Conservation (phyloP, 2,113 vertebrate species). For the Chloropsis cyanopogon region DNA sequence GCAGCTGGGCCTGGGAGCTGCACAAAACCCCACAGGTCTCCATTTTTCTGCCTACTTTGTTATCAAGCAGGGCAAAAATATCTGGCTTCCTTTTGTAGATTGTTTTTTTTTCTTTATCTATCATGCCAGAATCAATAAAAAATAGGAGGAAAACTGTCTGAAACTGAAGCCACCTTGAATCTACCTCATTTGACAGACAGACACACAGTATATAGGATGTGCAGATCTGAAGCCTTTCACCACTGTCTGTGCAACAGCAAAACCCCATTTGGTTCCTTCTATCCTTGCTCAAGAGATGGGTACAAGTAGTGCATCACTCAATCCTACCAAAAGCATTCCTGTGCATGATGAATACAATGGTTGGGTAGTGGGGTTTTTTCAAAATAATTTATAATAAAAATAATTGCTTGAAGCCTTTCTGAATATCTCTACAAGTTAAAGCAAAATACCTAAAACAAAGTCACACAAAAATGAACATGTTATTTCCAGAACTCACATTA, state of each 20-base stretch:
- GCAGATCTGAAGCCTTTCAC: neutral
- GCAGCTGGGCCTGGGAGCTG: neutral
- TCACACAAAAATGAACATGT: neutral
- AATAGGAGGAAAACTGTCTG: neutral
- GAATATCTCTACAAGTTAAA: neutral
- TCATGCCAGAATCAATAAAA: neutral
- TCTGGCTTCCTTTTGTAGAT: neutral
- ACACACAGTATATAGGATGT: neutral
- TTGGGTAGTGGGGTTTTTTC: neutral
- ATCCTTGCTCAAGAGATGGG: neutral
- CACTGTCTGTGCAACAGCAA: neutral
- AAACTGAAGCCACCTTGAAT: neutral
- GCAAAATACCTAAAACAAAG: neutral
- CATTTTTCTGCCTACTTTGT: neutral
- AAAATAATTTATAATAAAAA: neutral
- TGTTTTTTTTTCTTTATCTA: neutral
- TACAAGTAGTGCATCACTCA: neutral
- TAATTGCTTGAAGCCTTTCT: neutral
- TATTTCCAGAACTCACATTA: conserved; percentile 76
- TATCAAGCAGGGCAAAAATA: neutral
- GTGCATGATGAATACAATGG: neutral
- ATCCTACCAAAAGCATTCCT: neutral
- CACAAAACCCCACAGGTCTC: neutral
- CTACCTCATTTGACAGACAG: neutral
- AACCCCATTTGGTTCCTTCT: neutral